Evolutionary conservation across 30 jellyfish, hydroid and myxozoan species (phyloP).

Genomic region (Catostylus mosaicus): DNA sequence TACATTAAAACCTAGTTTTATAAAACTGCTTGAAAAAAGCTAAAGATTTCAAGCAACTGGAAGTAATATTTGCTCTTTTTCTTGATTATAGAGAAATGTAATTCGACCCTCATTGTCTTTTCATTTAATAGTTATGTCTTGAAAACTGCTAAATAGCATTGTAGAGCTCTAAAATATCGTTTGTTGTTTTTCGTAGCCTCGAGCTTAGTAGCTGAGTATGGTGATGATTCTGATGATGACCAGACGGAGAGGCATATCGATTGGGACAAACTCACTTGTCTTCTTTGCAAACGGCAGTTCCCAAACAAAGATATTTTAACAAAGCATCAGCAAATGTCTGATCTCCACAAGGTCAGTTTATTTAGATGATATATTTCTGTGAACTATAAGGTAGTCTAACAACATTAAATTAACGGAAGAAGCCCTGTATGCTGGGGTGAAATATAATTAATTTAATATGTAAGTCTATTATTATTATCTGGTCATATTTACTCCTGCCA

Average conservation of each 20-base stretch:
- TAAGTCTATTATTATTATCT: too few species aligned
- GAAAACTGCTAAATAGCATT: too few species aligned
- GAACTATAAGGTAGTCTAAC: background rate
- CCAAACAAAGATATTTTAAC: conserved; percentile 80
- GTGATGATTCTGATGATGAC: conserved; percentile 88
- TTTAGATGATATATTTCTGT: background rate
- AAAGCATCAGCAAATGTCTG: conserved; percentile 90
- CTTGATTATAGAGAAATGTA: too few species aligned
- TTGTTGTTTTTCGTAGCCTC: conserved; percentile 32
- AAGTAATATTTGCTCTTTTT: too few species aligned
- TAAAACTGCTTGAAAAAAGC: too few species aligned
- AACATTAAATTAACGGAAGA: too few species aligned
- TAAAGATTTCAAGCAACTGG: too few species aligned
- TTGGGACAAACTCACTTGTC: conserved; percentile 75
- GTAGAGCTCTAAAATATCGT: too few species aligned
- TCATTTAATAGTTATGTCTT: too few species aligned
- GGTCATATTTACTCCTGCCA: background rate
- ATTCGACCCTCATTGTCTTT: too few species aligned
- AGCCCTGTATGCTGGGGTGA: too few species aligned
- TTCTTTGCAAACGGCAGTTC: conserved; percentile 90
- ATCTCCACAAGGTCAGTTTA: conserved; percentile 81
- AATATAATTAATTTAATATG: background rate
- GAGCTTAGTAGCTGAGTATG: conserved; percentile 83
- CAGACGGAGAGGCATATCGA: conserved; percentile 71
- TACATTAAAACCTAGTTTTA: too few species aligned